Percentiles rank a stretch among this genome's conserved stretches.
These are phyloP conservation scores for Epistrophe grossulariae DNA, from an alignment of 2,888 invertebrate species.

Conservation along the genomic window DNA sequence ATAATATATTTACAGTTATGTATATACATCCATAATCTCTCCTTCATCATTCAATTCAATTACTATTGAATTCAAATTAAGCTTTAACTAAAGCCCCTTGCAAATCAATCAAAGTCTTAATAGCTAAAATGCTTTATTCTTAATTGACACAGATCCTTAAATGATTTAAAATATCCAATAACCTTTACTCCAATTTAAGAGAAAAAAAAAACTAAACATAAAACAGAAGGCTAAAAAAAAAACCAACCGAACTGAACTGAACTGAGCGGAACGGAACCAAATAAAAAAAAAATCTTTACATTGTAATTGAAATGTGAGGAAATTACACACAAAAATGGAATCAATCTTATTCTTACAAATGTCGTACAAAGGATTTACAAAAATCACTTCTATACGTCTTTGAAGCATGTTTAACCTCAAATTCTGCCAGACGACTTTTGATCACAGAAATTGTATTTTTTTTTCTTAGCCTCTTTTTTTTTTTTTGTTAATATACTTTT, in stretches of 20 bases:
- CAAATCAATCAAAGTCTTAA: constrained; percentile 43
- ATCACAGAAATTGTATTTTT: constrained; percentile 53
- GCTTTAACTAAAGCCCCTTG: constrained; percentile 6
- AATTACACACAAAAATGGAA: constrained; percentile 64
- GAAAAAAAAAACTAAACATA: constrained; percentile 5
- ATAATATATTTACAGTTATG: neutral
- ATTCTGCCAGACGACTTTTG: constrained; percentile 62
- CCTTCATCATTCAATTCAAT: constrained; percentile 5
- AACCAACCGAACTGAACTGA: neutral
- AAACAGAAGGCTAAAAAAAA: neutral
- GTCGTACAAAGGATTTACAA: constrained; percentile 73
- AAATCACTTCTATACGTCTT: constrained; percentile 69
- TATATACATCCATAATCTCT: neutral
- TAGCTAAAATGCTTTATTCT: constrained; percentile 22
- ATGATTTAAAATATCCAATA: constrained; percentile 24
- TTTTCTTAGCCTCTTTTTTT: neutral
- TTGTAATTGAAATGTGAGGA: constrained; percentile 70
- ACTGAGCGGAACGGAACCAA: neutral
- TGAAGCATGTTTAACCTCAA: constrained; percentile 66
- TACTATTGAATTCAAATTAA: constrained; percentile 24
- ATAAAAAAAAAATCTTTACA: neutral
- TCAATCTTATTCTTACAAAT: constrained; percentile 70
- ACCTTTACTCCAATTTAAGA: constrained; percentile 14
- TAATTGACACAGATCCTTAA: constrained; percentile 35
- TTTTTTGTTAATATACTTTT: constrained; percentile 10